These are phyloP conservation scores for Sisor rabdophorus DNA, from an alignment of 2,113 vertebrate species.

Conservation along the genomic window DNA sequence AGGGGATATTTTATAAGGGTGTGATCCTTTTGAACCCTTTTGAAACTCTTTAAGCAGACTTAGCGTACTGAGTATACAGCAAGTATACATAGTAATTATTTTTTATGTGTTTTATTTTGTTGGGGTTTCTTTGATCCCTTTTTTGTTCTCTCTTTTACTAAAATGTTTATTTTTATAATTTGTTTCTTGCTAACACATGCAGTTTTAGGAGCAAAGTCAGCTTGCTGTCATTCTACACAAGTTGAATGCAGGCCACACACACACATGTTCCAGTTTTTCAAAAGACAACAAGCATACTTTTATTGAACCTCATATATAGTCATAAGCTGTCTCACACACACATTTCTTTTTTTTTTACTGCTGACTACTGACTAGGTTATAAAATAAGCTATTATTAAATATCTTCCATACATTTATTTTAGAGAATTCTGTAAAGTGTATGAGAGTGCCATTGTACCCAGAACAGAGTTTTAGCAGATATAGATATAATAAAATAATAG, in stretches of 20 bases:
- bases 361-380: too few species aligned
- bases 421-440: neutral
- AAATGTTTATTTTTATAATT: conserved; percentile 35
- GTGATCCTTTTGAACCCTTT: conserved; percentile 27
- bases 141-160: conserved; percentile 1
- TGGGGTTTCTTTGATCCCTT: conserved; percentile 18
- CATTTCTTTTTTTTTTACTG: conserved; percentile 35
- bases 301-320: neutral
- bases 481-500: neutral
- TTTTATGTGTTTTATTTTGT: conserved; percentile 38
- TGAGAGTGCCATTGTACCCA: conserved; percentile 5
- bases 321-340: neutral
- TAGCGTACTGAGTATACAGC: neutral
- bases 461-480: neutral
- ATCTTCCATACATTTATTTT: conserved; percentile 1
- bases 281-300: neutral
- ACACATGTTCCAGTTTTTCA: conserved; percentile 32
- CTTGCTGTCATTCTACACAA: conserved; percentile 15
- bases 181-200: conserved; percentile 32
- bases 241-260: conserved; percentile 24
- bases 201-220: conserved; percentile 38
- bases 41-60: conserved; percentile 16
- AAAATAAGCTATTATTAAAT: too few species aligned
- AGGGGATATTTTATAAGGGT: conserved; percentile 24
- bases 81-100: conserved; percentile 22